phyloP scores from a whole-genome alignment of 2,113 vertebrate species.

The Apteryx owenii region DNA sequence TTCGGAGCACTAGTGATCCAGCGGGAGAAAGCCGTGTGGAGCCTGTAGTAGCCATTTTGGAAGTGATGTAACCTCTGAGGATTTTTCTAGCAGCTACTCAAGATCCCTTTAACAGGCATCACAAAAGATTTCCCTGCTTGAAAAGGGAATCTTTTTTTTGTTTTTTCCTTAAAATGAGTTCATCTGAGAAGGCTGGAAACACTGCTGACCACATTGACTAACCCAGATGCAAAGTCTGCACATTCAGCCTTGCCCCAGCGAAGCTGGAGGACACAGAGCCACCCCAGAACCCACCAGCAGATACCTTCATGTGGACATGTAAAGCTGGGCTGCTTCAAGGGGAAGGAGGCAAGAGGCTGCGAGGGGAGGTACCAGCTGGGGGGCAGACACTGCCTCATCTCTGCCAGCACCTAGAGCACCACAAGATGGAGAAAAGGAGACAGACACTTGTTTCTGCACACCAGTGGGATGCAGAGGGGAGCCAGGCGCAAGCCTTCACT shows the following conservation, averaged over 20 bases:
- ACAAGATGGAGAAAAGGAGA: background rate
- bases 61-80: constrained; percentile 1
- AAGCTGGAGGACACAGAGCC: background rate
- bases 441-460: background rate
- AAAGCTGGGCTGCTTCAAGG: no score
- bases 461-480: no score
- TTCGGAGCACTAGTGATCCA: background rate
- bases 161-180: background rate
- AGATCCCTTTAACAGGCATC: constrained; percentile 44
- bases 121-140: constrained; percentile 41
- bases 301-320: background rate
- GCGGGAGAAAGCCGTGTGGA: constrained; percentile 29
- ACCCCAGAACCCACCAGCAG: background rate
- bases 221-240: background rate
- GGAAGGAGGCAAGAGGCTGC: background rate
- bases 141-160: background rate
- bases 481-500: no score
- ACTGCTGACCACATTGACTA: background rate
- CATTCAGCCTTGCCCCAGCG: background rate
- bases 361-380: background rate
- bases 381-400: no score
- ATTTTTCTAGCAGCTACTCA: constrained; percentile 22
- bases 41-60: background rate
- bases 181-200: background rate
- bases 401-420: no score